Evolutionary conservation across 2,113 vertebrate genomes (phyloP).

Genomic region (Parotia lawesii): DNA sequence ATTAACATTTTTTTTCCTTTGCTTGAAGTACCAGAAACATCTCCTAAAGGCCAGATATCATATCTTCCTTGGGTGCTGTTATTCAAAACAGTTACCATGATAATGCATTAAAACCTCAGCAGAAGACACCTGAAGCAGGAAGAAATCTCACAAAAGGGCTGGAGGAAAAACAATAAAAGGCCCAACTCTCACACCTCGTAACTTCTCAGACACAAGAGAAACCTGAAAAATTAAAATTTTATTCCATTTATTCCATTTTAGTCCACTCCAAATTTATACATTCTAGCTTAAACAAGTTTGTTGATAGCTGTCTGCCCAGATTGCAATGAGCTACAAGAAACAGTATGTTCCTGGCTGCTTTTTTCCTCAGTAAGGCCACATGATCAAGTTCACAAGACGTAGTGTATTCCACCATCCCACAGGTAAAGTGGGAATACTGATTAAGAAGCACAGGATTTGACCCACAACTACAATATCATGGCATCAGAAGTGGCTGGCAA

Average conservation of each 20-base stretch:
- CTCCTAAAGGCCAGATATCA: background rate
- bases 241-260: background rate
- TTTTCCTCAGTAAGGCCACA: background rate
- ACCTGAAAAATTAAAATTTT: background rate
- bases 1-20: background rate
- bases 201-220: background rate
- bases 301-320: background rate
- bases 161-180: background rate
- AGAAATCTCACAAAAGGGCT: background rate
- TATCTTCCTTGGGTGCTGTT: background rate
- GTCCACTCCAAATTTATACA: background rate
- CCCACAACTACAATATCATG: background rate
- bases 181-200: background rate
- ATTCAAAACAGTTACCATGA: background rate
- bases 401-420: background rate
- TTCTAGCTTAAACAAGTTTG: background rate
- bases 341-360: background rate
- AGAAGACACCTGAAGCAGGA: background rate
- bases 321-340: background rate
- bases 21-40: background rate
- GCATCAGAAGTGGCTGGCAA: conserved; percentile 50
- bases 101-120: background rate
- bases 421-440: background rate
- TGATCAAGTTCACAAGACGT: fast-evolving
- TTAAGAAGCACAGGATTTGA: background rate